Evolutionary conservation across 2,113 vertebrate species (phyloP).

Genomic region (Apistogramma diplotaenia): DNA sequence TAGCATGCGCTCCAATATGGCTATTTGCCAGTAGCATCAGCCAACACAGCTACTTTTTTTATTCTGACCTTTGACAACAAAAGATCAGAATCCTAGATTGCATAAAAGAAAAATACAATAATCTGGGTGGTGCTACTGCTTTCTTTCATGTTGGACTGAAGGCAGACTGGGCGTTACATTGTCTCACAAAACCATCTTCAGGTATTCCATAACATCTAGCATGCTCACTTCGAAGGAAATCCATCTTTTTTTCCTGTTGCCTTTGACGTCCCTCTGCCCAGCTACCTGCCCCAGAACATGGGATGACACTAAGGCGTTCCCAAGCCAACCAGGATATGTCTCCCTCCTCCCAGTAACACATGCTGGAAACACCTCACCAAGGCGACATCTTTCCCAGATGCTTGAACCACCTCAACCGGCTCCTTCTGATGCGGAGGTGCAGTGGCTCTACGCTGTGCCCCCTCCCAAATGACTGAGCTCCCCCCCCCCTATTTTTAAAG

Average conservation of each 20-base stretch:
- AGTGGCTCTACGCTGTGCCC: not conserved
- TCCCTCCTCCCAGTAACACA: not conserved
- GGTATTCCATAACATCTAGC: not conserved
- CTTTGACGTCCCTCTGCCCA: not conserved
- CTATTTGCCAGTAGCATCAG: not conserved
- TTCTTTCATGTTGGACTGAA: not conserved
- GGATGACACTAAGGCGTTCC: not conserved
- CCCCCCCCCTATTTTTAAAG: too few species aligned
- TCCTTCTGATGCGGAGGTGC: not conserved
- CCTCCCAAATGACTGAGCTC: too few species aligned
- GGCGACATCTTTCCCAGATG: not conserved
- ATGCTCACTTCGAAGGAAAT: accelerated
- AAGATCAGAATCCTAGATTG: not conserved
- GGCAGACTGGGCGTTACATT: too few species aligned
- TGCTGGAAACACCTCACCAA: not conserved
- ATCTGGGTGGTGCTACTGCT: not conserved
- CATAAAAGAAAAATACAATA: too few species aligned
- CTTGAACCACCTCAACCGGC: not conserved
- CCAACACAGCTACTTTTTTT: not conserved
- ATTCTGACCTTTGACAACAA: not conserved
- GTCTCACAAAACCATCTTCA: too few species aligned
- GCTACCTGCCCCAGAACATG: not conserved
- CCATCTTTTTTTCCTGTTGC: not conserved
- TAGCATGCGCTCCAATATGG: not conserved
- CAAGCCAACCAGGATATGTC: not conserved